phyloP scores from a whole-genome alignment of 2,797 vertebrate genomes.

The Phyllotis vaccarum region DNA sequence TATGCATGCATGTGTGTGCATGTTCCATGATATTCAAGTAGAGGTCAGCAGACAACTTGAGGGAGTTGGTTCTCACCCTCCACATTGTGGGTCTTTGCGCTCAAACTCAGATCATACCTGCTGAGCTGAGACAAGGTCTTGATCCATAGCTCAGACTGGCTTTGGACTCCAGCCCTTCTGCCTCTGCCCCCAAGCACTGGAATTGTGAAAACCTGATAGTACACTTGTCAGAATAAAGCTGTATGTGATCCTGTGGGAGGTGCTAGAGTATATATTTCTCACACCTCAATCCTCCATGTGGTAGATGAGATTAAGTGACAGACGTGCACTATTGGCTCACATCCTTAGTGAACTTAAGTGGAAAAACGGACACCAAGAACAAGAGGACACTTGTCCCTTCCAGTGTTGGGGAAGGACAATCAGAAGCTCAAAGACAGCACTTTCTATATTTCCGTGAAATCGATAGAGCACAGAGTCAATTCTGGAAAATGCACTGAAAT shows the following conservation, averaged over 20 bases:
- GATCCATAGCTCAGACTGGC: background rate
- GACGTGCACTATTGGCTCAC: accelerated
- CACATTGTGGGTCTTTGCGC: background rate
- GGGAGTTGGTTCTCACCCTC: background rate
- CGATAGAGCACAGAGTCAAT: background rate
- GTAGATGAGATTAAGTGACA: background rate
- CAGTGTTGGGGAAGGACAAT: background rate
- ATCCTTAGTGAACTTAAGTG: background rate
- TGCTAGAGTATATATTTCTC: background rate
- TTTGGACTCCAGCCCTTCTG: background rate
- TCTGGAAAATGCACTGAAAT: background rate
- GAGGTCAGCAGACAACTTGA: background rate
- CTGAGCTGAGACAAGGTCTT: background rate
- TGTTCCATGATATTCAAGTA: background rate
- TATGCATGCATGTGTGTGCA: background rate
- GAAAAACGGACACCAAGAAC: background rate
- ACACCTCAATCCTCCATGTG: background rate
- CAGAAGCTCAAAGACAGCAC: background rate
- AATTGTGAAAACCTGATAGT: background rate
- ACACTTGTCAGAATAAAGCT: background rate
- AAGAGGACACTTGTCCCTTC: background rate
- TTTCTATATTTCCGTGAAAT: background rate
- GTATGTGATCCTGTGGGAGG: background rate
- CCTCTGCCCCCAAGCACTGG: background rate
- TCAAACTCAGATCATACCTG: background rate